Evolutionary conservation across 2,797 vertebrate species (phyloP).

Genomic region (Lacerta agilis): DNA sequence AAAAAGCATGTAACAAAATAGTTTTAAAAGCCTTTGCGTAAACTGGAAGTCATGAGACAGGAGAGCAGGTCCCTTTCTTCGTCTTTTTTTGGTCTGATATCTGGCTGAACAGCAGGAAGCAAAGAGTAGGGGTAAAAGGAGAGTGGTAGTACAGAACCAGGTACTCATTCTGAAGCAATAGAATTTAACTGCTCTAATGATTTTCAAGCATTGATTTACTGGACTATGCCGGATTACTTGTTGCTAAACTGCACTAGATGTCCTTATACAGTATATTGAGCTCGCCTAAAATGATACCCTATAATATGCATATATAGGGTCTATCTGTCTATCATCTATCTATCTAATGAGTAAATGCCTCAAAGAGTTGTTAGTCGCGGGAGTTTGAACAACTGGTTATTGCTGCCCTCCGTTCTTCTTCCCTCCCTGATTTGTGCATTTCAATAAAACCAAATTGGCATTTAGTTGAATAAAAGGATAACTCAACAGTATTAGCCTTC

Average conservation of each 20-base stretch:
- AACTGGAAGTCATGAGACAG: too few species aligned
- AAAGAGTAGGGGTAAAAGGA: background rate
- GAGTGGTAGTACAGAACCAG: background rate
- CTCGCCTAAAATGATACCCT: conserved; percentile 46
- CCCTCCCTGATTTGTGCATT: background rate
- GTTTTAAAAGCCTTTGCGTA: too few species aligned
- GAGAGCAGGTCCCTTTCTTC: too few species aligned
- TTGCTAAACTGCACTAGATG: conserved; percentile 44
- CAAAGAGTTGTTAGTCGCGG: background rate
- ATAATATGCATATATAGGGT: too few species aligned
- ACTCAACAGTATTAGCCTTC: conserved; percentile 29
- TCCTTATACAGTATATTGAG: conserved; percentile 42
- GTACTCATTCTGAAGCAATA: background rate
- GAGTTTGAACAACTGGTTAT: conserved; percentile 39
- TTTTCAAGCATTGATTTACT: background rate
- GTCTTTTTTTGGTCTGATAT: too few species aligned
- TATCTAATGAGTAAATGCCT: background rate
- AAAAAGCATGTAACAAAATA: too few species aligned
- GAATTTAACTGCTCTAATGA: background rate
- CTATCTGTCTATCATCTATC: too few species aligned
- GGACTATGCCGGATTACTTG: conserved; percentile 5
- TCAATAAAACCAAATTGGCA: conserved; percentile 37
- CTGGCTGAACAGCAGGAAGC: background rate
- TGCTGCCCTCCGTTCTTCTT: conserved; percentile 9
- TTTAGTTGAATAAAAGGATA: background rate